Conservation (phyloP, 1,140 invertebrate species). For the Brachionus manjavacas region DNA sequence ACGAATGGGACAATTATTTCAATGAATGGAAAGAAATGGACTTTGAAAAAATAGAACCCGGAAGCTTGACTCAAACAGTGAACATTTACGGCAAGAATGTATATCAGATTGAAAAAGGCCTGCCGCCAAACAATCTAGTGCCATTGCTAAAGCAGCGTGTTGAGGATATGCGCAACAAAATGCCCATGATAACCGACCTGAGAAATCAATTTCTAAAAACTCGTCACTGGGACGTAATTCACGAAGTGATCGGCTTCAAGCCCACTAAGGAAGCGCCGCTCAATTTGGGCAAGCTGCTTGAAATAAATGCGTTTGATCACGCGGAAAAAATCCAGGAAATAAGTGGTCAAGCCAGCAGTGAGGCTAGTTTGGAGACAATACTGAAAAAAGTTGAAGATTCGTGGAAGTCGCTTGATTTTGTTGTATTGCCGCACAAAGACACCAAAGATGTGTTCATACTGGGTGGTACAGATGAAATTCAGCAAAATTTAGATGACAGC, state of each 20-base stretch:
- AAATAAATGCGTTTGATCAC: constrained; percentile 65
- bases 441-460: constrained; percentile 74
- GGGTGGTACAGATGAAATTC: constrained; percentile 75
- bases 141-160: constrained; percentile 55
- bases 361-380: constrained; percentile 71
- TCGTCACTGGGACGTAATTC: constrained; percentile 56
- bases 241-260: constrained; percentile 50
- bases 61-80: constrained; percentile 66
- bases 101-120: constrained; percentile 69
- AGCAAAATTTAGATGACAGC: constrained; percentile 73
- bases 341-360: constrained; percentile 75
- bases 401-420: constrained; percentile 57
- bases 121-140: constrained; percentile 57
- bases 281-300: constrained; percentile 53
- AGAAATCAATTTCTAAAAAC: constrained; percentile 54
- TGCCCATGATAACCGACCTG: constrained; percentile 57
- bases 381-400: constrained; percentile 62
- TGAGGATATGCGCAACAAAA: constrained; percentile 56
- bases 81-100: constrained; percentile 68
- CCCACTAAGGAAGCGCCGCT: constrained; percentile 52
- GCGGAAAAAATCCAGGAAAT: constrained; percentile 73
- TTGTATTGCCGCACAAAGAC: constrained; percentile 57
- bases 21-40: constrained; percentile 64
- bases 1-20: constrained; percentile 66
- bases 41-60: constrained; percentile 68